Conservation (phyloP, 2,113 vertebrate genomes). For the Sorex fumeus region DNA sequence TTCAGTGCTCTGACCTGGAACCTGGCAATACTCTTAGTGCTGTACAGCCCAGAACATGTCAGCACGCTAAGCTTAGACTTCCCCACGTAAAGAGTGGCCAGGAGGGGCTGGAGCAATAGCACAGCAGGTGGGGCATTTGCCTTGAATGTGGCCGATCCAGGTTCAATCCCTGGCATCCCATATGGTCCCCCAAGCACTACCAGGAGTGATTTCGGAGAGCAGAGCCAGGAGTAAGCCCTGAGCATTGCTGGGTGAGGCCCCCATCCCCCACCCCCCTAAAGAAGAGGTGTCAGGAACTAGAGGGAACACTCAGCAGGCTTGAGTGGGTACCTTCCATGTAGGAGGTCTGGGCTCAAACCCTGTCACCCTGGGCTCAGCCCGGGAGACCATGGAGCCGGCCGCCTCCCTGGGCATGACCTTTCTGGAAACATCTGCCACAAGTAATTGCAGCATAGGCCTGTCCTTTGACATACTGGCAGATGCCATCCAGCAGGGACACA, state of each 20-base stretch:
- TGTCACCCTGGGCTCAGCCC: constrained; percentile 69
- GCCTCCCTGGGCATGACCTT: constrained; percentile 92
- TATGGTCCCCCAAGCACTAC: not conserved
- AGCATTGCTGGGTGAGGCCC: not conserved
- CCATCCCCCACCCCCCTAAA: too few species aligned
- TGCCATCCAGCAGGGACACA: constrained; percentile 91
- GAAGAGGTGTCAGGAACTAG: not conserved
- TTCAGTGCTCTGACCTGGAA: not conserved
- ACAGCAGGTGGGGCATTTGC: too few species aligned
- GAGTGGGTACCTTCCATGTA: too few species aligned
- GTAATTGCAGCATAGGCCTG: constrained; percentile 91
- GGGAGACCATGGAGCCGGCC: constrained; percentile 91
- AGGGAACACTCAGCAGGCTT: too few species aligned
- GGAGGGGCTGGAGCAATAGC: too few species aligned
- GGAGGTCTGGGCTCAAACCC: too few species aligned
- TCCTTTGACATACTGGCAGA: constrained; percentile 91
- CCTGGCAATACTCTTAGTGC: not conserved
- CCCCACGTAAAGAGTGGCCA: not conserved
- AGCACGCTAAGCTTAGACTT: not conserved
- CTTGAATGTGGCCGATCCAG: not conserved
- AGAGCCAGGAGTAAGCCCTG: too few species aligned
- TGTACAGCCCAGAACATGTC: not conserved
- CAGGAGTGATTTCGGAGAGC: not conserved
- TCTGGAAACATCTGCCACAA: constrained; percentile 92
- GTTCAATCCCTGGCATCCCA: not conserved